A percentile compares a stretch with the other conserved stretches of the same genome.
Evolutionary conservation across 2,888 invertebrate species (phyloP).

Genomic region (Synergus japonicus): DNA sequence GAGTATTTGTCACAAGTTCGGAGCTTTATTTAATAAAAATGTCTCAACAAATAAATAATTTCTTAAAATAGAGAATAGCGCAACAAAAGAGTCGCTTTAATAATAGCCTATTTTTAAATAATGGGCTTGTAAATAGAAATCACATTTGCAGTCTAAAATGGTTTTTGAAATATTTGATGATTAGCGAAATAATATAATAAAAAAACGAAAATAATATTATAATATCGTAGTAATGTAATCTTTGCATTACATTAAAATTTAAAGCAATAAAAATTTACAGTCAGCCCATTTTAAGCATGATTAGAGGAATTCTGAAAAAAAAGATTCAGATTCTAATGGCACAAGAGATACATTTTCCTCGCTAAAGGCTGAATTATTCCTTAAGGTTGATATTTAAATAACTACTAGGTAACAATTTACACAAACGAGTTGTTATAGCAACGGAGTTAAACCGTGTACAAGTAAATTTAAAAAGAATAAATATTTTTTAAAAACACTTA

Average conservation of each 20-base stretch:
- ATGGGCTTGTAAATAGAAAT: slow-evolving; percentile 18
- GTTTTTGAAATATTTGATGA: neutral
- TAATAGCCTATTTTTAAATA: slow-evolving; percentile 10
- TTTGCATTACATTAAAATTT: slow-evolving; percentile 10
- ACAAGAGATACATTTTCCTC: slow-evolving; percentile 27
- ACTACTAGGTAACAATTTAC: slow-evolving; percentile 31
- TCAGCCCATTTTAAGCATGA: neutral
- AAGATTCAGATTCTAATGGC: slow-evolving; percentile 33
- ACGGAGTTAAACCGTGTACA: neutral
- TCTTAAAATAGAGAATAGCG: slow-evolving; percentile 24
- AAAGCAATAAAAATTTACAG: neutral
- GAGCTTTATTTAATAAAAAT: slow-evolving; percentile 33
- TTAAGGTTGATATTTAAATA: slow-evolving; percentile 15
- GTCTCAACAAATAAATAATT: slow-evolving; percentile 37
- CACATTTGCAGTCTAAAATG: slow-evolving; percentile 14
- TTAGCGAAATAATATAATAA: slow-evolving; percentile 16
- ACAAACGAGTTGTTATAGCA: slow-evolving; percentile 13
- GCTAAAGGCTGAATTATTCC: slow-evolving; percentile 2
- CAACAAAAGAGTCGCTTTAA: neutral
- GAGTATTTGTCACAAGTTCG: slow-evolving; percentile 8
- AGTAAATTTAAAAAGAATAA: neutral
- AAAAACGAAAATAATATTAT: neutral
- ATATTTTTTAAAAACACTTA: neutral
- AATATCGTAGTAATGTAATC: neutral
- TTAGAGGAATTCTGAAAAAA: neutral